A percentile compares a stretch with the other conserved stretches of the same genome.
Conservation (phyloP, 2,888 invertebrate species). For the Stegana nigrithorax region DNA sequence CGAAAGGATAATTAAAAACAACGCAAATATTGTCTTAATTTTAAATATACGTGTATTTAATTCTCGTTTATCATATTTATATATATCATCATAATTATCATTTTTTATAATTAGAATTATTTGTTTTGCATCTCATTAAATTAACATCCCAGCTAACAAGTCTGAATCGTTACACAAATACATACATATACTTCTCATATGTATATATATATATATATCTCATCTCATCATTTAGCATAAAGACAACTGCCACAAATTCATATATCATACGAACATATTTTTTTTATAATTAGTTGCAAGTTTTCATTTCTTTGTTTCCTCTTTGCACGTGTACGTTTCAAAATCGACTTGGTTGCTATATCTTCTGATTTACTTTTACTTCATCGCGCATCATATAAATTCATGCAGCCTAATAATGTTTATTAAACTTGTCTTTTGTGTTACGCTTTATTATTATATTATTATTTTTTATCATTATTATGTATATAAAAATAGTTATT, state of each 20-base stretch:
- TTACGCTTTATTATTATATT: conserved; percentile 23
- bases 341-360: not conserved
- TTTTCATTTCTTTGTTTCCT: not conserved
- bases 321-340: not conserved
- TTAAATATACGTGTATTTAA: conserved; percentile 54
- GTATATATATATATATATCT: too few species aligned
- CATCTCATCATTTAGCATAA: too few species aligned
- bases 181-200: too few species aligned
- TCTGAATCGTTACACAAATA: conserved; percentile 22
- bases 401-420: conserved; percentile 17
- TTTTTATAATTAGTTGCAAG: not conserved
- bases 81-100: conserved; percentile 52
- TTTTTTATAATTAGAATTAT: conserved; percentile 23
- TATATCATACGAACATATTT: not conserved
- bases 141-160: conserved; percentile 9
- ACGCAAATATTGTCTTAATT: conserved; percentile 32
- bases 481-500: conserved; percentile 53
- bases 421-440: not conserved
- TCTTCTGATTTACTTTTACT: too few species aligned
- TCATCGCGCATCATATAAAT: conserved; percentile 2
- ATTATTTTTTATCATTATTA: conserved; percentile 25
- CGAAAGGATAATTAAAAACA: conserved; percentile 25
- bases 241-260: not conserved
- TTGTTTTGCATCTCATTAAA: conserved; percentile 28
- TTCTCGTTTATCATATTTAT: conserved; percentile 52